Evolutionary conservation across 2,113 vertebrate genomes (phyloP).

Genomic region (Mugil cephalus): DNA sequence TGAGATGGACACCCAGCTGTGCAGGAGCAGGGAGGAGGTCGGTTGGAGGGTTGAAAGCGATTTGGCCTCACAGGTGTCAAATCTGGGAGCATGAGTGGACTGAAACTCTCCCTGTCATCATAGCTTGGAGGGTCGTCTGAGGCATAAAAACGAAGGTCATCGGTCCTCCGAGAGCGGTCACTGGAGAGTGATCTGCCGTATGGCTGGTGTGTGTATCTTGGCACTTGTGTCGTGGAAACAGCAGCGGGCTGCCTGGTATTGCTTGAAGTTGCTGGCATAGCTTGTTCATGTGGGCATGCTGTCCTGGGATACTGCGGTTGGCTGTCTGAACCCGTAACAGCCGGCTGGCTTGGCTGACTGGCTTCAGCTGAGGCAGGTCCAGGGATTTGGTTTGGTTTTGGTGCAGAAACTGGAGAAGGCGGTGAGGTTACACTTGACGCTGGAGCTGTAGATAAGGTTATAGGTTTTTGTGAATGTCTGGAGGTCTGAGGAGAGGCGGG

Average conservation of each 20-base stretch:
- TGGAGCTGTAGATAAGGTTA: constrained; percentile 34
- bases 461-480: constrained; percentile 65
- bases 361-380: constrained; percentile 26
- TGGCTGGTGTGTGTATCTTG: constrained; percentile 54
- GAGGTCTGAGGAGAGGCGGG: constrained; percentile 47
- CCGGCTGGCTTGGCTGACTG: constrained; percentile 49
- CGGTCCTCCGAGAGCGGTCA: constrained; percentile 52
- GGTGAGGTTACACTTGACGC: constrained; percentile 38
- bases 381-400: constrained; percentile 26
- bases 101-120: constrained; percentile 86
- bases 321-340: constrained; percentile 60
- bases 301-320: constrained; percentile 49
- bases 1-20: constrained; percentile 68
- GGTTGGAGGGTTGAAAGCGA: constrained; percentile 73
- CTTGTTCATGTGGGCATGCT: constrained; percentile 48
- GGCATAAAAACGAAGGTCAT: constrained; percentile 73
- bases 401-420: constrained; percentile 28
- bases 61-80: constrained; percentile 68
- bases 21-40: constrained; percentile 80
- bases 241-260: constrained; percentile 50
- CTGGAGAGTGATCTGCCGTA: constrained; percentile 59
- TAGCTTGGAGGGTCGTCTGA: constrained; percentile 87
- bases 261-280: constrained; percentile 49
- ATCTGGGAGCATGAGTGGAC: constrained; percentile 80
- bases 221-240: constrained; percentile 65